phyloP scores from a whole-genome alignment of 2,888 invertebrate genomes.

The Xestia sexstrigata region DNA sequence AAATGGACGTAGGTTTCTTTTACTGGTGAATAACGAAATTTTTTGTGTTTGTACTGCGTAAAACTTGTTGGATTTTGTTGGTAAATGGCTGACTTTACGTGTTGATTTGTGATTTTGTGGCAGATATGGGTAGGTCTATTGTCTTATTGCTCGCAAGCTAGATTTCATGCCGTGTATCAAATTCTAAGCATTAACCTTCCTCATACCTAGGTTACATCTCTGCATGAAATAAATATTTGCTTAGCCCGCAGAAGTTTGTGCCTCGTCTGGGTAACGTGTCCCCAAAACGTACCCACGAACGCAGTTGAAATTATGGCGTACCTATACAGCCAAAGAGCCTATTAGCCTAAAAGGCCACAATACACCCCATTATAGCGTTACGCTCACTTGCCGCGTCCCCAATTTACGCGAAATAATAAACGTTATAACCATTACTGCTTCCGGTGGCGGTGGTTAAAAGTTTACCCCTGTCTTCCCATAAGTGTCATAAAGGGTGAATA shows the following conservation, averaged over 20 bases:
- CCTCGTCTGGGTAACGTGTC: background rate
- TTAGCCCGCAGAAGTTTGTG: background rate
- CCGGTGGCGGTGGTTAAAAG: slow-evolving; percentile 43
- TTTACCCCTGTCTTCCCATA: slow-evolving; percentile 7
- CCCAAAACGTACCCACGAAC: slow-evolving; percentile 13
- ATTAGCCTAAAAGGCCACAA: slow-evolving; percentile 23
- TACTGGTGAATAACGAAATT: slow-evolving; percentile 17
- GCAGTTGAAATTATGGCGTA: slow-evolving; percentile 19
- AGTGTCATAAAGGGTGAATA: slow-evolving; percentile 5
- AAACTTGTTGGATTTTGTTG: slow-evolving; percentile 5
- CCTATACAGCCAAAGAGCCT: background rate
- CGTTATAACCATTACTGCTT: slow-evolving; percentile 42
- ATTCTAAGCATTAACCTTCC: background rate
- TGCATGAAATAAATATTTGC: background rate
- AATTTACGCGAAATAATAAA: slow-evolving; percentile 50
- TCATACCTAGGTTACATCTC: background rate
- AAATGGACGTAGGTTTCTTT: slow-evolving; percentile 49
- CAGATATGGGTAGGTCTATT: background rate
- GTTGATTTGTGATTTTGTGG: background rate
- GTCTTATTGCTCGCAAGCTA: background rate
- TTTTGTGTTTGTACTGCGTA: slow-evolving; percentile 20
- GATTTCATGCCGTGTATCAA: background rate
- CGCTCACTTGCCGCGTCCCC: slow-evolving; percentile 38
- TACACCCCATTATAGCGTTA: slow-evolving; percentile 33
- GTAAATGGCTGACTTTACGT: background rate